phyloP scores from a whole-genome alignment of 2,888 invertebrate genomes.

The Coremacera marginata region DNA sequence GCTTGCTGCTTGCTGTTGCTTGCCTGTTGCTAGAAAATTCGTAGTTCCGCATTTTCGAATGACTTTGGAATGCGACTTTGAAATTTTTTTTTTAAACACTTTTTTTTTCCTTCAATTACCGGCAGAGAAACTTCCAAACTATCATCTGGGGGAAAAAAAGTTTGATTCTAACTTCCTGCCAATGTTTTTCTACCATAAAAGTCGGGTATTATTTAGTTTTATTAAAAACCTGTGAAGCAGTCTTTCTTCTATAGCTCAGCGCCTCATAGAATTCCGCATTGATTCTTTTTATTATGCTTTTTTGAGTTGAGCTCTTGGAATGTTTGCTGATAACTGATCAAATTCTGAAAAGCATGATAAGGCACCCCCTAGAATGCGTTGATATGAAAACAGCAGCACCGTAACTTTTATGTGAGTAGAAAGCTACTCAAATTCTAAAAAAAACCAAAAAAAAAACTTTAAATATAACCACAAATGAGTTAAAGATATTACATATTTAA shows the following conservation, averaged over 20 bases:
- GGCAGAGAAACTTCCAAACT: not conserved
- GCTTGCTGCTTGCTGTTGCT: constrained; percentile 52
- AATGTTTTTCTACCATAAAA: not conserved
- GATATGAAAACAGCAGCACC: constrained; percentile 46
- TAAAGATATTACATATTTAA: too few relatives aligned
- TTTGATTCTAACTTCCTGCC: not conserved
- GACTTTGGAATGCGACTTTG: constrained; percentile 45
- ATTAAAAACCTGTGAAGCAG: too few relatives aligned
- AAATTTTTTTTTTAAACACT: not conserved
- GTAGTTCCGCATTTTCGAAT: constrained; percentile 62
- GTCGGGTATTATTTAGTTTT: too few relatives aligned
- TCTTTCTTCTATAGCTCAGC: constrained; percentile 21
- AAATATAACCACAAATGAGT: not conserved
- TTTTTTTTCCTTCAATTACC: not conserved
- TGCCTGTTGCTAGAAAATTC: constrained; percentile 63
- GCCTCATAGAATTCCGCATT: constrained; percentile 7
- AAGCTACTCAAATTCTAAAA: not conserved
- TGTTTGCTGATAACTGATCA: not conserved
- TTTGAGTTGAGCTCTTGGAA: not conserved
- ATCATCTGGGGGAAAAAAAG: not conserved
- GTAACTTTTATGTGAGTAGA: not conserved
- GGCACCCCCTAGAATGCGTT: constrained; percentile 51
- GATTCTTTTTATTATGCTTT: constrained; percentile 11
- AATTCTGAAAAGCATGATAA: constrained; percentile 36
- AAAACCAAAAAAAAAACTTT: not conserved